Evolutionary conservation across 2,113 vertebrate genomes (phyloP), one percentile per base, ranked within the genome.

Genomic region (Mormoops blainvillei): DNA sequence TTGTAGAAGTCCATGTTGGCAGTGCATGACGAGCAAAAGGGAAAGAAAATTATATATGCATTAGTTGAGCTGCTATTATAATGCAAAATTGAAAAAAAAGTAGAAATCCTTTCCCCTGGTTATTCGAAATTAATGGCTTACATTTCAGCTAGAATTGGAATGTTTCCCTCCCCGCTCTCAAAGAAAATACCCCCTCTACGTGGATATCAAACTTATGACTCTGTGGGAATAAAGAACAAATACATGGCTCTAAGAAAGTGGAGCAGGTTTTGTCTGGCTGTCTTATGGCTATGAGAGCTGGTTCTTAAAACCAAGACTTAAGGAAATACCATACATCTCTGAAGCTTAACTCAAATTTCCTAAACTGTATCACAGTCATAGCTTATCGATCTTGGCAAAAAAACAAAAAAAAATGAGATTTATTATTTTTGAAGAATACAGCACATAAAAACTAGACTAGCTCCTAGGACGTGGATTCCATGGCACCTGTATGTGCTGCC

Each of bases 1-100:
- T 99, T 98, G 99, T 98, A 99, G 99, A 99, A 98, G 99, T 99
- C 99, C 99, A 97, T 99, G 99, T 99, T 99, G 99, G 99, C 99
- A 99, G 98, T 99, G 98, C 99, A 98, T 99, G 99, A 99, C 98
- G 99, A 99, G 99, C 99, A 99, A 98, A 99, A 99, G 98, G 98
- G 98, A 99, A 98, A 99, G 99, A 99, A 99, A 99, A 99, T 98
- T 98, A 99, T 98, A 99, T 98, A 99, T 98, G 98, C 97, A 99
- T 99, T 99, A 99, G 99, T 99, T 99, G 98, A 98, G 92, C 97
- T 98, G 96, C 97, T 97, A 92, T 96, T 98, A 98, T 28, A 97
- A 97, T 11, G 38, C 94, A 97, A 95, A 96, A 90, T 33, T 50
- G 97, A 98, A 96, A 97, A 98, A 91, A 74, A 91, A 84, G 80